Evolutionary conservation across 2,113 vertebrate species (phyloP).

Genomic region (Rhipidura dahli): DNA sequence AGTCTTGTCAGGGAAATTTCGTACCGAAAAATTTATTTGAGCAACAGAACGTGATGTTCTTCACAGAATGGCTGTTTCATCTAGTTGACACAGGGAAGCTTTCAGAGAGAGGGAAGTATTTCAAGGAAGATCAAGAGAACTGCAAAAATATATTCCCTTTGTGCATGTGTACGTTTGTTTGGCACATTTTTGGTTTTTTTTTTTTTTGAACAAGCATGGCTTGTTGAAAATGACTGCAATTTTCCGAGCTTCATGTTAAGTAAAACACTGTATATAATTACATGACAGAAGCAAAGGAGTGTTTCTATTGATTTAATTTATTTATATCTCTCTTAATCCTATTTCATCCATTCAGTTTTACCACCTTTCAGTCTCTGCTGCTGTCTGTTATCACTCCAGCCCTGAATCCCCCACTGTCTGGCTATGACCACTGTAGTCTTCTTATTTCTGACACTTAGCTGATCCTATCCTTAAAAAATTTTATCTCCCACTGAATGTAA

Average conservation of each 20-base stretch:
- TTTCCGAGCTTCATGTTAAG: not conserved
- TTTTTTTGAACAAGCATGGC: not conserved
- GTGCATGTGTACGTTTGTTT: not conserved
- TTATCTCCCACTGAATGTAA: not conserved
- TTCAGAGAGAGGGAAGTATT: not conserved
- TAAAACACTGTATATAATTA: not conserved
- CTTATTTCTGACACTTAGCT: not conserved
- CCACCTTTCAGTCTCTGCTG: not conserved
- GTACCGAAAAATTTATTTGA: not conserved
- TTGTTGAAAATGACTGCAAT: not conserved
- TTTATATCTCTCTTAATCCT: not conserved
- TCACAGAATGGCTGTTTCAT: not conserved
- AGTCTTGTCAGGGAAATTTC: not conserved
- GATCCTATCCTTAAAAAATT: not conserved
- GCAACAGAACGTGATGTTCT: not conserved
- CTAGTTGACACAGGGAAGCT: not conserved
- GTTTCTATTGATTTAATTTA: not conserved
- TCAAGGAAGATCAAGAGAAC: not conserved
- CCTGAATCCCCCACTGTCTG: not conserved
- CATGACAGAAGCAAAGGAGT: not conserved
- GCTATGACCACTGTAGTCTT: not conserved
- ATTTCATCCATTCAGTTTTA: not conserved
- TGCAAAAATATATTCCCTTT: not conserved
- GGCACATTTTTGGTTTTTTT: not conserved
- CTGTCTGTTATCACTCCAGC: not conserved